These are phyloP conservation scores for Arvicola amphibius DNA, from an alignment of 2,797 vertebrate species.

Conservation along the genomic window DNA sequence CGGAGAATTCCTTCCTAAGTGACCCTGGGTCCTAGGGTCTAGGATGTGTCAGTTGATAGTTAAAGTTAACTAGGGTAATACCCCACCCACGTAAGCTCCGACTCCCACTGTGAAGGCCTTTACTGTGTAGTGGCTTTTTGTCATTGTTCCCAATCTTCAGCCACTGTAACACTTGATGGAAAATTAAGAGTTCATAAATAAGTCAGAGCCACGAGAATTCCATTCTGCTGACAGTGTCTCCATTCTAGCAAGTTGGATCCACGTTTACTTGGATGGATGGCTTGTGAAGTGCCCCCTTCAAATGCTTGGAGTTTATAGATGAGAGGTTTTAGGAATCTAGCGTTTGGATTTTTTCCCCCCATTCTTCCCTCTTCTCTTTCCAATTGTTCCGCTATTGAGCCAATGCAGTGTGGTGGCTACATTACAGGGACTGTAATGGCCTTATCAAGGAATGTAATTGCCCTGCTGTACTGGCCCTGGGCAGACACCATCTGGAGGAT, in stretches of 20 bases:
- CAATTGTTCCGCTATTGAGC: conserved; percentile 64
- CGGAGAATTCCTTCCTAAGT: neutral
- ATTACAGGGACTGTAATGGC: conserved; percentile 57
- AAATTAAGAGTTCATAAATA: conserved; percentile 47
- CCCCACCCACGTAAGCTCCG: neutral
- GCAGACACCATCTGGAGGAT: conserved; percentile 73
- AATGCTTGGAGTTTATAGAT: neutral
- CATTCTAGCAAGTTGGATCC: conserved; percentile 7
- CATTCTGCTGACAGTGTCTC: conserved; percentile 21
- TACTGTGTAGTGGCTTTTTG: neutral
- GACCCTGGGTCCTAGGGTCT: neutral
- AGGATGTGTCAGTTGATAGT: neutral
- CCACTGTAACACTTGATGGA: neutral
- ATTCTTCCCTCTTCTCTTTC: conserved; percentile 10
- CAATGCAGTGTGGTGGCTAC: conserved; percentile 11
- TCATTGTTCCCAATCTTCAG: neutral
- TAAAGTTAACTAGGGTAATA: neutral
- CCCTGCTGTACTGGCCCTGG: conserved; percentile 63
- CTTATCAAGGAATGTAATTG: conserved; percentile 73
- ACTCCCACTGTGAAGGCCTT: neutral
- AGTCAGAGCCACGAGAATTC: conserved; percentile 36
- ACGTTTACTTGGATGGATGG: neutral
- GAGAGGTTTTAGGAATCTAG: conserved; percentile 50
- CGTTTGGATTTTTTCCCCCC: neutral
- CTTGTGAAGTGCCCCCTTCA: conserved; percentile 32